Evolutionary conservation across 1,140 invertebrate species (phyloP).

Genomic region (Trichonephila clavipes): DNA sequence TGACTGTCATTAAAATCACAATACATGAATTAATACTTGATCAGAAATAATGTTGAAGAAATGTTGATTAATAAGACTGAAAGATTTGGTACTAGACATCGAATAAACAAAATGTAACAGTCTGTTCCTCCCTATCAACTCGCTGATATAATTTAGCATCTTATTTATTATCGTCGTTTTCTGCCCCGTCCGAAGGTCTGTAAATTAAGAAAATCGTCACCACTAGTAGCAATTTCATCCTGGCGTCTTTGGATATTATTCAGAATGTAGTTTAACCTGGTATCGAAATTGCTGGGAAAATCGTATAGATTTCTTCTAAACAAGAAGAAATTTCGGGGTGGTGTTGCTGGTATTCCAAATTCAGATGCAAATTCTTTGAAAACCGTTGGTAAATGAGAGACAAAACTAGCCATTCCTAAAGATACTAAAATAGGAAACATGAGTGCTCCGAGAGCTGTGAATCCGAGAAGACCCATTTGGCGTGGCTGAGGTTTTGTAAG

Average conservation of each 20-base stretch:
- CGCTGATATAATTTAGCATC: too few relatives aligned
- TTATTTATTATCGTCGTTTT: background rate
- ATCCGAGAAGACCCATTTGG: conserved; percentile 65
- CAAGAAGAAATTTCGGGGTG: conserved; percentile 58
- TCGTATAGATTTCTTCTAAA: conserved; percentile 17
- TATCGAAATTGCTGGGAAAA: background rate
- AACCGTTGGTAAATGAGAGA: conserved; percentile 72
- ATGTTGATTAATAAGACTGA: too few relatives aligned
- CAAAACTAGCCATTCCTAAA: conserved; percentile 72
- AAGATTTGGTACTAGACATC: too few relatives aligned
- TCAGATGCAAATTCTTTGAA: conserved; percentile 72
- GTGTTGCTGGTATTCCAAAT: conserved; percentile 69
- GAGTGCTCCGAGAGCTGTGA: conserved; percentile 68
- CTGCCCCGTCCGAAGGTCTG: background rate
- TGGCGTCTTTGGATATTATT: conserved; percentile 30
- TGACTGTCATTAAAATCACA: too few relatives aligned
- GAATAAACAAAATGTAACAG: too few relatives aligned
- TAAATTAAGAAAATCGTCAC: background rate
- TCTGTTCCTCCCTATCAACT: too few relatives aligned
- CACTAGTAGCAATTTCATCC: background rate
- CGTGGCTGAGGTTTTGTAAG: conserved; percentile 43
- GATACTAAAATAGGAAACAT: conserved; percentile 74
- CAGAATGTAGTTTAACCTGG: background rate
- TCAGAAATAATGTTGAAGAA: too few relatives aligned
- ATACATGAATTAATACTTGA: too few relatives aligned